phyloP scores from a whole-genome alignment of 2,888 invertebrate species.

The Cantharis rustica region DNA sequence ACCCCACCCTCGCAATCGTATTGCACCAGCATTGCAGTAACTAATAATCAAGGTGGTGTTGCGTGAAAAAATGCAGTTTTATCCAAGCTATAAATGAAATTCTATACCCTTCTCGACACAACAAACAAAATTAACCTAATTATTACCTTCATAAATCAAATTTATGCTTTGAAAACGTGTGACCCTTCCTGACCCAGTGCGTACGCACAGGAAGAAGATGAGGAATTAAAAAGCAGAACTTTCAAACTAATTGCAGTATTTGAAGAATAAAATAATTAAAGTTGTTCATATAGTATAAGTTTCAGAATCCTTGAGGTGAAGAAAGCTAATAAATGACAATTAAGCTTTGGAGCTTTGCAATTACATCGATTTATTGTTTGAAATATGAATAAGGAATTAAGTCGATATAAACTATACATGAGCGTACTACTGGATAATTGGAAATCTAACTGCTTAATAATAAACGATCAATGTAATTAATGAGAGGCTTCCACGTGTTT shows the following conservation, averaged over 20 bases:
- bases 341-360: not conserved
- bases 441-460: not conserved
- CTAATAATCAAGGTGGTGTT: conserved; percentile 14
- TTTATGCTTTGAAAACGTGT: not conserved
- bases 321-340: not conserved
- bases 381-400: not conserved
- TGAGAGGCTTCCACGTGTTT: not conserved
- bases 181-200: not conserved
- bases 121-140: conserved; percentile 10
- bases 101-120: conserved; percentile 8
- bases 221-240: not conserved
- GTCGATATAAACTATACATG: not conserved
- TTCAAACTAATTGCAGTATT: not conserved
- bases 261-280: not conserved
- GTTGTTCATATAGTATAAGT: not conserved
- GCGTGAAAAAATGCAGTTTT: conserved; percentile 20
- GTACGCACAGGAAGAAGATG: not conserved
- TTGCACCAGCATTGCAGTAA: conserved; percentile 12
- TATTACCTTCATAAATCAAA: conserved; percentile 3
- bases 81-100: conserved; percentile 4
- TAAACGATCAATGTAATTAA: not conserved
- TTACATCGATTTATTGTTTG: not conserved
- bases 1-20: not conserved
- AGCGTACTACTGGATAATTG: not conserved
- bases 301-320: not conserved